Conservation (phyloP, 2,113 vertebrate genomes). For the Hypanus sabinus region DNA sequence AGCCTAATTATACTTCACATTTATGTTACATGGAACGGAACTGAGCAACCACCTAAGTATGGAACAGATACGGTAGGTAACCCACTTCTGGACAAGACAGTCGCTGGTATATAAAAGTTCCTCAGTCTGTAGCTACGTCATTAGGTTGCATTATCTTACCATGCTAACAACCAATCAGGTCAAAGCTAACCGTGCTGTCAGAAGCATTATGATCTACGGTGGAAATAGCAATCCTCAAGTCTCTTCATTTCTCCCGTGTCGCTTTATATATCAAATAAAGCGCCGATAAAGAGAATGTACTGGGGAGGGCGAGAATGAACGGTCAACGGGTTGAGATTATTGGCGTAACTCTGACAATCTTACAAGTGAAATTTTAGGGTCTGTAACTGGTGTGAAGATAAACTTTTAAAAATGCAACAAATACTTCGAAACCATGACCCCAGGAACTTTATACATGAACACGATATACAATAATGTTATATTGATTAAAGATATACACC, state of each 20-base stretch:
- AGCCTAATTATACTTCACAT: no score
- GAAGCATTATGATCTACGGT: neutral
- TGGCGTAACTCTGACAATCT: no score
- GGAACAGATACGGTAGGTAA: neutral
- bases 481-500: neutral
- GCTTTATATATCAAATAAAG: neutral
- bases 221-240: neutral
- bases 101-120: neutral
- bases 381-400: neutral
- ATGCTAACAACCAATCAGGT: neutral
- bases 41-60: neutral
- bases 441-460: no score
- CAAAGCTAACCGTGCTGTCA: neutral
- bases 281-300: neutral
- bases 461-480: neutral
- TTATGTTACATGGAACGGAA: neutral
- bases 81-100: neutral
- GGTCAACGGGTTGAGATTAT: neutral
- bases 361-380: conserved; percentile 8
- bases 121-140: neutral
- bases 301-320: neutral
- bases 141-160: neutral
- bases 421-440: neutral
- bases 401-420: neutral
- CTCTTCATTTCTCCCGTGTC: neutral